A percentile compares a stretch with the other conserved stretches of the same genome.
Evolutionary conservation across 92 coral and sea anemone species (phyloP).

Genomic region (Scolanthus callimorphus): DNA sequence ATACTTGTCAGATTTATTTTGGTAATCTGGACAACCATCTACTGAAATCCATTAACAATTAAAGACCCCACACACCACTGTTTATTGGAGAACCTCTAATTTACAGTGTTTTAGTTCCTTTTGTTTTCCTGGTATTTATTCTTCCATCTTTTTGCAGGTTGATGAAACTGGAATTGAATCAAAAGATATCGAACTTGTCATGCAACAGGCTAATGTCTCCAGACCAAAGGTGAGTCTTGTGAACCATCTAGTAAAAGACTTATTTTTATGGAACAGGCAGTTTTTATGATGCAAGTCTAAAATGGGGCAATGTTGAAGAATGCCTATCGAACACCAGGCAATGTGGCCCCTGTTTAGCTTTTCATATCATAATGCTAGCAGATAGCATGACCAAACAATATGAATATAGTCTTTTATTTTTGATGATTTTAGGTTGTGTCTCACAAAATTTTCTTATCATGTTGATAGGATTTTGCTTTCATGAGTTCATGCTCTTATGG

Average conservation of each 20-base stretch:
- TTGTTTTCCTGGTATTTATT: not conserved
- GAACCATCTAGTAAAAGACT: not conserved
- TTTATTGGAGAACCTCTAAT: no score
- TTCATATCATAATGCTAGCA: not conserved
- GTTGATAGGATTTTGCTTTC: no score
- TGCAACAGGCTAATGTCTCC: slow-evolving; percentile 98
- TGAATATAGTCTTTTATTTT: not conserved
- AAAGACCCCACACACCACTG: no score
- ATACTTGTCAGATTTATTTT: no score
- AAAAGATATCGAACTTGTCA: slow-evolving; percentile 92
- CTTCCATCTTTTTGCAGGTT: slow-evolving; percentile 41
- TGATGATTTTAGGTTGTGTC: no score
- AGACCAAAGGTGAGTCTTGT: slow-evolving; percentile 63
- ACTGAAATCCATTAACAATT: no score
- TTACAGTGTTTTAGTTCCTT: no score
- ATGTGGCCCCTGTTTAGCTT: not conserved
- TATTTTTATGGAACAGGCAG: not conserved
- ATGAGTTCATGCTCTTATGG: no score
- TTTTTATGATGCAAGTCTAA: not conserved
- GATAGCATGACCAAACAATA: not conserved
- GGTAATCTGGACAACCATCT: no score
- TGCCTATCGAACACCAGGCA: not conserved
- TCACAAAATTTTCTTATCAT: no score
- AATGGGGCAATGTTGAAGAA: not conserved
- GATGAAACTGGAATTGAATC: slow-evolving; percentile 86